A percentile compares a stretch with the other conserved stretches of the same genome.
phyloP scores from a whole-genome alignment of 2,888 invertebrate genomes.

The Hemaris fuciformis region DNA sequence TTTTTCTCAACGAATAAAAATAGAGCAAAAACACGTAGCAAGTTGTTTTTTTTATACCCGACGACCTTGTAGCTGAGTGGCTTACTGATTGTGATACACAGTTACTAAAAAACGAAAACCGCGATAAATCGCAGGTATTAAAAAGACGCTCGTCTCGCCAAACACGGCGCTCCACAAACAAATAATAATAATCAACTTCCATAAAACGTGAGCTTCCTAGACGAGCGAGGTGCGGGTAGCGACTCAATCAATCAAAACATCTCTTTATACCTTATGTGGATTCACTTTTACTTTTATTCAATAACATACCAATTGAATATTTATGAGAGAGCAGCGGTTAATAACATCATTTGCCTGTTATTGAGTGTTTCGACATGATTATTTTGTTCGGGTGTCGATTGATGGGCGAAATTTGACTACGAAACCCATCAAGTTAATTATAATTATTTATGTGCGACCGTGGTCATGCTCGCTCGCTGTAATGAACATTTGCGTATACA shows the following conservation, averaged over 20 bases:
- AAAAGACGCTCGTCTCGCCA: slow-evolving; percentile 44
- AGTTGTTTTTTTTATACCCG: slow-evolving; percentile 68
- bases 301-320: slow-evolving; percentile 66
- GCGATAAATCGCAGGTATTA: slow-evolving; percentile 66
- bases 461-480: slow-evolving; percentile 38
- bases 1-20: slow-evolving; percentile 74
- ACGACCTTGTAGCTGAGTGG: slow-evolving; percentile 74
- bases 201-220: slow-evolving; percentile 52
- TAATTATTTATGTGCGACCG: slow-evolving; percentile 55
- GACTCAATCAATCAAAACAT: slow-evolving; percentile 55
- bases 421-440: slow-evolving; percentile 45
- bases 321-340: slow-evolving; percentile 54
- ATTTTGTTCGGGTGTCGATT: slow-evolving; percentile 50
- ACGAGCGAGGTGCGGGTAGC: slow-evolving; percentile 28
- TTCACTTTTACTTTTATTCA: slow-evolving; percentile 77
- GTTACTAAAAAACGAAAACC: slow-evolving; percentile 70
- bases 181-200: slow-evolving; percentile 49
- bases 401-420: slow-evolving; percentile 44
- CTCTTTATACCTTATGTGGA: slow-evolving; percentile 52
- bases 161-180: slow-evolving; percentile 31
- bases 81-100: slow-evolving; percentile 72
- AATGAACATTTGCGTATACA: slow-evolving; percentile 3
- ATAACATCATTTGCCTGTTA: slow-evolving; percentile 58
- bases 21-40: slow-evolving; percentile 71
- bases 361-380: slow-evolving; percentile 56